Conservation (phyloP, 2,888 invertebrate genomes). For the Chaetoderma sp. region DNA sequence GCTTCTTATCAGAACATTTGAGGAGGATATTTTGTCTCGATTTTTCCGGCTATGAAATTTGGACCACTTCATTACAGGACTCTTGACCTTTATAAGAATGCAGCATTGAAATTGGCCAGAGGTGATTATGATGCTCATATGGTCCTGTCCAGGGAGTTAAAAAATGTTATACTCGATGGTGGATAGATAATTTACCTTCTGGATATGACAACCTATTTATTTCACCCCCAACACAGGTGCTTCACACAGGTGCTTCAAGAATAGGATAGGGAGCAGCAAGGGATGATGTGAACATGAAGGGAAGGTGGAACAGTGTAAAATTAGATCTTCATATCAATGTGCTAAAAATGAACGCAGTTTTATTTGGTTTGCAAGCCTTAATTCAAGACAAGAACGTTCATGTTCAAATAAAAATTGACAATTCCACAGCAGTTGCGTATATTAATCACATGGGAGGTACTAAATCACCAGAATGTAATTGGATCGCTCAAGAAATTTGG, state of each 20-base stretch:
- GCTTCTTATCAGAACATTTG: slow-evolving; percentile 23
- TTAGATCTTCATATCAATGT: slow-evolving; percentile 19
- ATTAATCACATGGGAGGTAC: slow-evolving; percentile 22
- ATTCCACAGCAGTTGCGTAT: slow-evolving; percentile 26
- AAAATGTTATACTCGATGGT: slow-evolving; percentile 29
- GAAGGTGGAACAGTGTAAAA: slow-evolving; percentile 21
- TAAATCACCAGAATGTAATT: slow-evolving; percentile 13
- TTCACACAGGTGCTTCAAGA: slow-evolving; percentile 27
- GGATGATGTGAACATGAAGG: slow-evolving; percentile 4
- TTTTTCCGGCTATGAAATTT: slow-evolving; percentile 30
- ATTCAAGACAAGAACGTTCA: too few species aligned
- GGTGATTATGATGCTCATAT: slow-evolving; percentile 31
- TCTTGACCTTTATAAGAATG: slow-evolving; percentile 29
- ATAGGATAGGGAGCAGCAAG: slow-evolving; percentile 24
- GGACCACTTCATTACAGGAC: slow-evolving; percentile 30
- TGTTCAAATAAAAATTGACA: slow-evolving; percentile 22
- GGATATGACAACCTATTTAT: too few species aligned
- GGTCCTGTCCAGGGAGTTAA: slow-evolving; percentile 6
- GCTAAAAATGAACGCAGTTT: slow-evolving; percentile 30
- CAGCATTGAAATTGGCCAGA: slow-evolving; percentile 7
- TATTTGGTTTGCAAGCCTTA: slow-evolving; percentile 6
- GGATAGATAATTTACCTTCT: slow-evolving; percentile 31
- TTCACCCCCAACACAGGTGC: too few species aligned
- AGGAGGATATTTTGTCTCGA: slow-evolving; percentile 29
- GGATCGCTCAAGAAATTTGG: slow-evolving; percentile 26